phyloP scores from a whole-genome alignment of 2,888 invertebrate species.

The Platycheirus albimanus region DNA sequence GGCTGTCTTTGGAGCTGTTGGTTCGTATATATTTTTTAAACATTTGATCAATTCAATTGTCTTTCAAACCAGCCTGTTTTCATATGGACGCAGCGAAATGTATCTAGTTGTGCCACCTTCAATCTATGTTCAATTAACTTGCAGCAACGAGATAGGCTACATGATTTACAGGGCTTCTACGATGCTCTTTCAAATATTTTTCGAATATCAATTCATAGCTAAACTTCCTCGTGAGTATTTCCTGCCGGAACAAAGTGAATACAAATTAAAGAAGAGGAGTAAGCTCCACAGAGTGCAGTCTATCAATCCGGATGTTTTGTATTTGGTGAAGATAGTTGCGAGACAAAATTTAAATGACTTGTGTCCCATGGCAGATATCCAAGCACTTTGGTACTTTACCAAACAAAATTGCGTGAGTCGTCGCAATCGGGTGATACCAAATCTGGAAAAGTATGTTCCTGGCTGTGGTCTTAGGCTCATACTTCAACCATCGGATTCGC shows the following conservation, averaged over 20 bases:
- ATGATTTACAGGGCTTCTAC: constrained; percentile 84
- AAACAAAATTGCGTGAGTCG: constrained; percentile 86
- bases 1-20: constrained; percentile 84
- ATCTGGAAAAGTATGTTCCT: constrained; percentile 89
- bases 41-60: constrained; percentile 86
- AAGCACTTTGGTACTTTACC: constrained; percentile 88
- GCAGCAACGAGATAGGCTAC: constrained; percentile 84
- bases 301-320: constrained; percentile 84
- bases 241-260: constrained; percentile 85
- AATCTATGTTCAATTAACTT: constrained; percentile 85
- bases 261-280: constrained; percentile 76
- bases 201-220: constrained; percentile 85
- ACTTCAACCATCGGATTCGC: constrained; percentile 75
- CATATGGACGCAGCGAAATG: constrained; percentile 86
- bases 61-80: constrained; percentile 84
- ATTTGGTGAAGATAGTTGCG: constrained; percentile 87
- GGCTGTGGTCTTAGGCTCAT: constrained; percentile 88
- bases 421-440: constrained; percentile 86
- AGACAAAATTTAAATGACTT: constrained; percentile 84
- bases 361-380: constrained; percentile 84
- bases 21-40: constrained; percentile 84
- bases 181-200: constrained; percentile 88
- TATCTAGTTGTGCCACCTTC: constrained; percentile 86
- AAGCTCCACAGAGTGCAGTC: constrained; percentile 78
- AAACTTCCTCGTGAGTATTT: constrained; percentile 86